These are phyloP conservation scores for Streptopelia turtur DNA, from an alignment of 2,797 vertebrate genomes.

Conservation along the genomic window DNA sequence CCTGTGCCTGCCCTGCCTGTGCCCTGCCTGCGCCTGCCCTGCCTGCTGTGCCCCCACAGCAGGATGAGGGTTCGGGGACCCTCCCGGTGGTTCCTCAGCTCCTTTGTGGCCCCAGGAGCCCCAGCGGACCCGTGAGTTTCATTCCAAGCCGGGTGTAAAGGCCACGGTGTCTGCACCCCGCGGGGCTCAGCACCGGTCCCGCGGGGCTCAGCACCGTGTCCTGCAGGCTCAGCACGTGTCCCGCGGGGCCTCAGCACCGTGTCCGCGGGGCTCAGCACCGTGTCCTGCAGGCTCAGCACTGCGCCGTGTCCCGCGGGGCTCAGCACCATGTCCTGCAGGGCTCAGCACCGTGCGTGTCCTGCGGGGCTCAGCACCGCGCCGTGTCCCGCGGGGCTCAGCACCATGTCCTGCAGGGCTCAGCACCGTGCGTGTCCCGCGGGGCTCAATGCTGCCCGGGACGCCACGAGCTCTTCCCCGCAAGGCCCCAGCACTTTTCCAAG, in stretches of 20 bases:
- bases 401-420: neutral
- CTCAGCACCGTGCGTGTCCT: too few species aligned
- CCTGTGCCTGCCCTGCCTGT: too few species aligned
- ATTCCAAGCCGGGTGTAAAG: neutral
- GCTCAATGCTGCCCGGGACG: neutral
- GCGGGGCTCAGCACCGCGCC: too few species aligned
- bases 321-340: too few species aligned
- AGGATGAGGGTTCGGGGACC: neutral
- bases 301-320: too few species aligned
- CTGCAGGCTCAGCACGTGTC: too few species aligned
- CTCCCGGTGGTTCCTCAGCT: neutral
- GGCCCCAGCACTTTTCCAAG: conserved; percentile 4
- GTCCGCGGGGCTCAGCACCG: too few species aligned
- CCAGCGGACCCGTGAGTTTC: neutral
- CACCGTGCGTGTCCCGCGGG: neutral
- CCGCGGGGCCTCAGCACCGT: too few species aligned
- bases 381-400: too few species aligned
- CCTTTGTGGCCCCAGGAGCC: neutral
- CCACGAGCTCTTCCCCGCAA: neutral
- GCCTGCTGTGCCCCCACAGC: neutral
- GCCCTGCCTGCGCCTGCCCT: too few species aligned
- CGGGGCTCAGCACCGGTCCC: neutral
- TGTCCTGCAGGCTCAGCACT: too few species aligned
- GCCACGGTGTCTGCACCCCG: neutral
- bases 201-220: neutral